phyloP scores from a whole-genome alignment of 64 coral and sea anemone species.

The Catalaphyllia jardinei region DNA sequence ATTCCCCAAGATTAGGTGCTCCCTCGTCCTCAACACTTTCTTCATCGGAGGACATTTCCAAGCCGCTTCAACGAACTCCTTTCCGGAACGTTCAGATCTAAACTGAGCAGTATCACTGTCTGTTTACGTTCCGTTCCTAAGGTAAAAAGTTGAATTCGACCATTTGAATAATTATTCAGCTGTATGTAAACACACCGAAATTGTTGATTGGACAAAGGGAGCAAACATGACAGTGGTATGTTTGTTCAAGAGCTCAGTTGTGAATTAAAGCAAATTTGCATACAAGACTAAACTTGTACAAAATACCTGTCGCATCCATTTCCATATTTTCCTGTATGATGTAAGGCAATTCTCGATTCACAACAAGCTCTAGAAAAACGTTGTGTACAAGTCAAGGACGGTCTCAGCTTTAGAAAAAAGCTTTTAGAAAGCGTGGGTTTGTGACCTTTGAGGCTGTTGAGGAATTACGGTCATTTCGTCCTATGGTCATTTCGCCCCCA shows the following conservation, averaged over 20 bases:
- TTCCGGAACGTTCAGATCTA: neutral
- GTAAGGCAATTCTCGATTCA: no score
- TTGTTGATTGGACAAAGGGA: constrained; percentile 13
- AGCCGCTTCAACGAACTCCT: neutral
- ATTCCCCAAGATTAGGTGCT: constrained; percentile 52
- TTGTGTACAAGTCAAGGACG: no score
- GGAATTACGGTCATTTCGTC: no score
- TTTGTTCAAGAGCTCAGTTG: neutral
- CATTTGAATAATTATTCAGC: constrained; percentile 19
- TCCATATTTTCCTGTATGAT: no score
- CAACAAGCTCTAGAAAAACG: no score
- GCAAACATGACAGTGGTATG: neutral
- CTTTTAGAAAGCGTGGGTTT: no score
- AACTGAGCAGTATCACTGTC: neutral
- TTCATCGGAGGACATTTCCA: constrained; percentile 57
- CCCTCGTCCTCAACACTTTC: constrained; percentile 58
- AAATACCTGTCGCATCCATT: neutral
- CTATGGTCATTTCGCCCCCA: no score
- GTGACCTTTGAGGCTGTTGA: no score
- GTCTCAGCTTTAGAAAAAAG: no score
- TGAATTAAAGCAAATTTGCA: constrained; percentile 26
- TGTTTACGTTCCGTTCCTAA: constrained; percentile 61
- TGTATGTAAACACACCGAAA: constrained; percentile 30
- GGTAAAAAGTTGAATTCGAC: constrained; percentile 3
- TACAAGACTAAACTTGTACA: neutral